phyloP scores from a whole-genome alignment of 1,140 invertebrate species.

The Drosophila paulistorum region DNA sequence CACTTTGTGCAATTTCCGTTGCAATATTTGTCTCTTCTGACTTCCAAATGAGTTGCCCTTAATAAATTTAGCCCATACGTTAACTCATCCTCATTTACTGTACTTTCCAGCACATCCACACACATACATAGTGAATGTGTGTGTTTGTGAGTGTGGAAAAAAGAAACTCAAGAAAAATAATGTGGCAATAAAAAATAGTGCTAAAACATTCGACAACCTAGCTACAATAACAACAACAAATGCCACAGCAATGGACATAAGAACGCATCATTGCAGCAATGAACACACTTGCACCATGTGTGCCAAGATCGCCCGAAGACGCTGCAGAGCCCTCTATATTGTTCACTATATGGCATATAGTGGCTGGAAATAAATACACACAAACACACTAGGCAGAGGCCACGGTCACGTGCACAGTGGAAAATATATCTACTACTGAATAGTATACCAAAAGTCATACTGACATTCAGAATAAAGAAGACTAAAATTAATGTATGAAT shows the following conservation, averaged over 20 bases:
- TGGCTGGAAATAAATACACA: constrained; percentile 20
- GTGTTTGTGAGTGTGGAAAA: not conserved
- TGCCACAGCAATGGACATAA: constrained; percentile 14
- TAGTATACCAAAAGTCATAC: too few species aligned
- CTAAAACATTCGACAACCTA: constrained; percentile 77
- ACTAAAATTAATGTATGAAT: not conserved
- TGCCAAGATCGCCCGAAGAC: constrained; percentile 57
- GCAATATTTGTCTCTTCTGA: constrained; percentile 62
- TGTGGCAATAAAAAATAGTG: constrained; percentile 81
- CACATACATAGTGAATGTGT: not conserved
- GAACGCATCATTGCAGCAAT: constrained; percentile 45
- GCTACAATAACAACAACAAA: constrained; percentile 42
- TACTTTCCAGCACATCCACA: constrained; percentile 35
- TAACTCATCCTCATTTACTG: constrained; percentile 38
- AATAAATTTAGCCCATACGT: constrained; percentile 77
- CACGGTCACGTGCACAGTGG: constrained; percentile 73
- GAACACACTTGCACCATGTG: constrained; percentile 80
- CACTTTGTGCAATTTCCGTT: constrained; percentile 51
- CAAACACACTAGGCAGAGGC: constrained; percentile 24
- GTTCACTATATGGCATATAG: not conserved
- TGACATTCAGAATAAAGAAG: too few species aligned
- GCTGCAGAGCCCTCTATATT: constrained; percentile 17
- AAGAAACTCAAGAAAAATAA: constrained; percentile 45
- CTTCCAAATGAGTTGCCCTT: constrained; percentile 67
- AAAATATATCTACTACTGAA: constrained; percentile 26